Percentiles rank a stretch among this genome's conserved stretches.
Evolutionary conservation across 2,797 vertebrate genomes (phyloP).

Genomic region (Gymnothorax reevesii): DNA sequence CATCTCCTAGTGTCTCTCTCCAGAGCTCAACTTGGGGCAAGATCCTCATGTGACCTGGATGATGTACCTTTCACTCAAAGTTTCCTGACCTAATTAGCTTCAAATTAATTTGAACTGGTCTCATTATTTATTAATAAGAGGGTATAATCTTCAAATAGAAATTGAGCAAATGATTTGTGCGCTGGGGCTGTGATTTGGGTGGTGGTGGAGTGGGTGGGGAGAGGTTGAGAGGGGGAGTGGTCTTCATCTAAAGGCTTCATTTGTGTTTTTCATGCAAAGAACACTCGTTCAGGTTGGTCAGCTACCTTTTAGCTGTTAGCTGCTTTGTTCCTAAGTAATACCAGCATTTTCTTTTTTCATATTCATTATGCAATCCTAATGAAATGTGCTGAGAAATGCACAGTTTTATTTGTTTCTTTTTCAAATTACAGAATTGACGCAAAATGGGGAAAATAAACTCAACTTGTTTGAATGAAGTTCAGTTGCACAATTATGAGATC

Average conservation of each 20-base stretch:
- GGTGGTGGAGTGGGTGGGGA: neutral
- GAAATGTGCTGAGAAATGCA: neutral
- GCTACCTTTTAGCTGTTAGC: neutral
- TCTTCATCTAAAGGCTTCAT: neutral
- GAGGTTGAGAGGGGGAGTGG: neutral
- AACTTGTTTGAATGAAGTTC: neutral
- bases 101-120: conserved; percentile 66
- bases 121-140: conserved; percentile 68
- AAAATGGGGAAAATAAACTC: neutral
- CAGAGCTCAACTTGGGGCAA: conserved; percentile 59
- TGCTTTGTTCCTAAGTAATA: neutral
- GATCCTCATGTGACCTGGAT: conserved; percentile 63
- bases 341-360: neutral
- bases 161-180: neutral
- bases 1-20: conserved; percentile 54
- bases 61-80: conserved; percentile 65
- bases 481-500: neutral
- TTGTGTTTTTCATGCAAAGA: neutral
- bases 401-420: neutral
- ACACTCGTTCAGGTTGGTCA: neutral
- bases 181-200: neutral
- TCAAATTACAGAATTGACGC: neutral
- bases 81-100: conserved; percentile 72
- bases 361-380: neutral
- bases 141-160: conserved; percentile 11